phyloP scores from a whole-genome alignment of 2,797 vertebrate species.

The Ceyx erithaca region DNA sequence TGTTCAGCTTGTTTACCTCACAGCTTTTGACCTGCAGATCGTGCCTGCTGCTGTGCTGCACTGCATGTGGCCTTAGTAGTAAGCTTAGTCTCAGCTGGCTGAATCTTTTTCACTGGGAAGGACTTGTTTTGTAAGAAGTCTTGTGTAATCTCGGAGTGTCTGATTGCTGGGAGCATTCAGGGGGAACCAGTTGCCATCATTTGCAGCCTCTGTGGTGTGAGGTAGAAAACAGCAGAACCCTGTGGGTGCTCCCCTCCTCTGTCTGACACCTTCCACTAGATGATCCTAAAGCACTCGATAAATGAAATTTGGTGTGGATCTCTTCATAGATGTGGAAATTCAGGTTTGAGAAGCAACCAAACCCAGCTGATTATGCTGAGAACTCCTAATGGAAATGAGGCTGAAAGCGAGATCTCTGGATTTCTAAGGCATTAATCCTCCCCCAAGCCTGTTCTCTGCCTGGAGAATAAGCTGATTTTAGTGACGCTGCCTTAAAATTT shows the following conservation, averaged over 20 bases:
- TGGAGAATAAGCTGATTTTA: conserved; percentile 12
- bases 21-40: neutral
- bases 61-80: neutral
- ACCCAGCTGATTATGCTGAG: neutral
- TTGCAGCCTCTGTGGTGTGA: neutral
- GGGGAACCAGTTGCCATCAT: neutral
- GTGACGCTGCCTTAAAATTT: neutral
- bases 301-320: neutral
- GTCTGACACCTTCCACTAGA: neutral
- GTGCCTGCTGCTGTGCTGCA: neutral
- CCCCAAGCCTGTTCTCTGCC: neutral
- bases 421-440: neutral
- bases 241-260: neutral
- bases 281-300: neutral
- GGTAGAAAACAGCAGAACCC: neutral
- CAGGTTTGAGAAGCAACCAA: neutral
- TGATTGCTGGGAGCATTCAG: neutral
- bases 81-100: neutral
- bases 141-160: neutral
- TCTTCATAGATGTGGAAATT: neutral
- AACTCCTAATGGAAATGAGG: neutral
- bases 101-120: neutral
- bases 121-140: neutral
- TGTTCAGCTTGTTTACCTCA: neutral
- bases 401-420: neutral